Percentiles rank a stretch among this genome's conserved stretches.
These are phyloP conservation scores for Embiotoca jacksoni DNA, from an alignment of 2,113 vertebrate genomes.

Conservation along the genomic window DNA sequence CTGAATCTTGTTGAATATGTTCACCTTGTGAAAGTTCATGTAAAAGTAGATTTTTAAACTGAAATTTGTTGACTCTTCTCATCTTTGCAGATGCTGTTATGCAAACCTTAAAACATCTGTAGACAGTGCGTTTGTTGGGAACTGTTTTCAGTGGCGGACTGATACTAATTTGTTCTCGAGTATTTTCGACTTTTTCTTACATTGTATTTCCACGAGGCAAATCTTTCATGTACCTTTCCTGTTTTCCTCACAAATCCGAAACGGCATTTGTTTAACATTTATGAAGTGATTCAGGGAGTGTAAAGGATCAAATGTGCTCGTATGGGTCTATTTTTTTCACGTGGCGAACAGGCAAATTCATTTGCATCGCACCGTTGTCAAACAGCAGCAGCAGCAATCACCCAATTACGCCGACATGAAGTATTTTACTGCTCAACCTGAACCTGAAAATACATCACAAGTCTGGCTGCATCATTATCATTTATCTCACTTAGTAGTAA, in stretches of 20 bases:
- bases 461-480: background rate
- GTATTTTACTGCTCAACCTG: background rate
- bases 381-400: background rate
- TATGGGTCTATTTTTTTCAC: background rate
- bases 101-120: too few relatives aligned
- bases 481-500: background rate
- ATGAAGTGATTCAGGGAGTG: background rate
- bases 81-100: too few relatives aligned
- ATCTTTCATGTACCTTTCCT: too few relatives aligned
- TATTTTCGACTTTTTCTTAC: too few relatives aligned
- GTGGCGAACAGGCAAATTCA: background rate
- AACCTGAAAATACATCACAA: background rate
- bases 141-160: too few relatives aligned
- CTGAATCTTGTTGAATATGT: background rate
- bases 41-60: background rate
- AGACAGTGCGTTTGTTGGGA: too few relatives aligned
- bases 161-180: too few relatives aligned
- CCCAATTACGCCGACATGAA: background rate
- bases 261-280: background rate
- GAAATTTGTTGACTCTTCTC: too few relatives aligned
- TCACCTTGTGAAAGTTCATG: background rate
- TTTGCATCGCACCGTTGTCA: background rate
- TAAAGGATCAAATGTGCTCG: too few relatives aligned
- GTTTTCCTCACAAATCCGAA: too few relatives aligned
- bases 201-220: too few relatives aligned